Base-by-base conservation (phyloP, 2,888 invertebrate species). In the Homarus gammarus region DNA sequence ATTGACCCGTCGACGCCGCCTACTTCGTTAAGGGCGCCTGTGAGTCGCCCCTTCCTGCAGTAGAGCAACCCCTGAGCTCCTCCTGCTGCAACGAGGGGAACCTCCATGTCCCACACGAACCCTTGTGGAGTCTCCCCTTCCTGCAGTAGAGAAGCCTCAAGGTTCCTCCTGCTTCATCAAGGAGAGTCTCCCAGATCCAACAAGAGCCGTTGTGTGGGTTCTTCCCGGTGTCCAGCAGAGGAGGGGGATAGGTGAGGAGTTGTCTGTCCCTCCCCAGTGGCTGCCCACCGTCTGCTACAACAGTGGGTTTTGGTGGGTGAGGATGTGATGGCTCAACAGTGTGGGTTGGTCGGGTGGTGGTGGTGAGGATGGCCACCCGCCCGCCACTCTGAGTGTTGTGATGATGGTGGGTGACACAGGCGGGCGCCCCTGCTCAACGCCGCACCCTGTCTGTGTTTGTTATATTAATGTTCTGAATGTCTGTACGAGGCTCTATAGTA, bases 401-500 rank as follows among this genome's bases (percentile, higher is more conserved):
- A 12, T 27, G 27, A 22, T 64, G 64, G 64, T 64, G 64, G 64
- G 64, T n/a, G 64, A 64, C 31, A 64, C 64, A 64, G 64, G 27
- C 5, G 56, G 38, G 33, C 61, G 49, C 81, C 33, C 68, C 56
- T 84, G 83, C 83, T 83, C 83, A 83, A 83, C 83, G 33, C 64
- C 78, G 64, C 86, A 56, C 83, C 83, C 84, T 81, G 83, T 89
- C 88, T 89, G 83, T 89, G 84, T 89, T 89, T 89, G 88, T 89
- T 89, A 83, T n/a, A n/a, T 89, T 89, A 89, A 89, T 89, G 88
- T 89, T 82, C 88, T 89, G 84, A 89, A 84, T 89, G 88, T 89
- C 84, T 89, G 88, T 89, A 89, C 56, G 88, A 89, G 88, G 88
- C 84, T 78, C 83, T 77, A 75, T 86, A 87, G 83, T 89, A 78